Evolutionary conservation across 2,113 vertebrate species (phyloP).

Genomic region (Cyphomyrus plagiostoma): DNA sequence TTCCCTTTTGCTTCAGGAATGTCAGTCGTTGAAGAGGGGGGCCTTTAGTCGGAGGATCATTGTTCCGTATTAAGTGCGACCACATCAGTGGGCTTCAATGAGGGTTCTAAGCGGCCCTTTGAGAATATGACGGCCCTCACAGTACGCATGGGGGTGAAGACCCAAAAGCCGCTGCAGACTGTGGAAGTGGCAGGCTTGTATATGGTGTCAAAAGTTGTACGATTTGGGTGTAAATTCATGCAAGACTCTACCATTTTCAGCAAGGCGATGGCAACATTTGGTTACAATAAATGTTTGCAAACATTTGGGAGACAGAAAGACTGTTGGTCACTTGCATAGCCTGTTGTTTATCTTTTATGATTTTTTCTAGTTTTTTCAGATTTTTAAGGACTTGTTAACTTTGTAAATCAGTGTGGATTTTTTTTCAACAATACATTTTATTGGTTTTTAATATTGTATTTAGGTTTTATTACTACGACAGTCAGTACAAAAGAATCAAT

Average conservation of each 20-base stretch:
- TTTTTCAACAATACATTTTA: neutral
- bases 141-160: neutral
- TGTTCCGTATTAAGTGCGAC: conserved; percentile 34
- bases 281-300: neutral
- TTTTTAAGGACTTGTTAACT: neutral
- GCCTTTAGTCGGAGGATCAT: conserved; percentile 27
- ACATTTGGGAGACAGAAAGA: neutral
- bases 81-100: conserved; percentile 39
- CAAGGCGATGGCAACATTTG: neutral
- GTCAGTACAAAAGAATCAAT: neutral
- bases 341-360: neutral
- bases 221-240: neutral
- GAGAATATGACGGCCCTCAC: neutral
- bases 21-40: neutral
- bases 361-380: neutral
- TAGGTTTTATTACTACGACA: neutral
- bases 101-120: conserved; percentile 28
- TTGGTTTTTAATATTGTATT: neutral
- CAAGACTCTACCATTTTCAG: neutral
- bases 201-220: neutral
- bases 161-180: neutral
- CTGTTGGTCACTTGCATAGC: neutral
- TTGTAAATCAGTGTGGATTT: neutral
- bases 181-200: neutral
- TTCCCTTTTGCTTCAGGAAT: conserved; percentile 10